These are phyloP conservation scores for Toxonevra muliebris DNA, from an alignment of 2,888 invertebrate species.

Conservation along the genomic window DNA sequence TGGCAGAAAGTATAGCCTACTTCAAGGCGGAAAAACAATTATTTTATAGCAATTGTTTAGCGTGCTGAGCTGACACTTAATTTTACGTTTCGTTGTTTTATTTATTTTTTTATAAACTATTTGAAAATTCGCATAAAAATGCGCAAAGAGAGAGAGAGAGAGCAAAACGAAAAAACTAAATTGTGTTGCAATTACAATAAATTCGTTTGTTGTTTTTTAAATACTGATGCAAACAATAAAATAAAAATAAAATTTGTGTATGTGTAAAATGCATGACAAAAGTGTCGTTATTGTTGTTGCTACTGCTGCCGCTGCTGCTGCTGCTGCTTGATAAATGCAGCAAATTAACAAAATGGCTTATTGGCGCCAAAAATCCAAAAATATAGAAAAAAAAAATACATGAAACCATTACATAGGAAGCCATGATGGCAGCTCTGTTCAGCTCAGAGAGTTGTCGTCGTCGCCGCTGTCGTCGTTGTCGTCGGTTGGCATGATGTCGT, in stretches of 20 bases:
- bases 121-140: not conserved
- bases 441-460: conserved; percentile 33
- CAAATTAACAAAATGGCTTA: conserved; percentile 53
- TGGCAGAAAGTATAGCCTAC: conserved; percentile 30
- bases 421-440: conserved; percentile 5
- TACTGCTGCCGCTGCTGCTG: conserved; percentile 2
- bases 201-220: conserved; percentile 6
- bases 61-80: not conserved
- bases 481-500: not conserved
- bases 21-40: conserved; percentile 33
- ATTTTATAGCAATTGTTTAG: conserved; percentile 24
- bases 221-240: conserved; percentile 28
- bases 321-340: conserved; percentile 44
- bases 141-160: conserved; percentile 1
- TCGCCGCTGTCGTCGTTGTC: not conserved
- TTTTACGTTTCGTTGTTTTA: not conserved
- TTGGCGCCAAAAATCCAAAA: conserved; percentile 56
- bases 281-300: conserved; percentile 27
- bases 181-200: conserved; percentile 8
- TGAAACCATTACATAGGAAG: no score
- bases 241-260: conserved; percentile 33
- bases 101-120: not conserved
- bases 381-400: conserved; percentile 22
- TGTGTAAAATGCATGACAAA: conserved; percentile 40
- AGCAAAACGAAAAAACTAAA: conserved; percentile 4